Evolutionary conservation across 2,113 vertebrate species (phyloP), one percentile per base, ranked within the genome.

Genomic region (Plecotus auritus): DNA sequence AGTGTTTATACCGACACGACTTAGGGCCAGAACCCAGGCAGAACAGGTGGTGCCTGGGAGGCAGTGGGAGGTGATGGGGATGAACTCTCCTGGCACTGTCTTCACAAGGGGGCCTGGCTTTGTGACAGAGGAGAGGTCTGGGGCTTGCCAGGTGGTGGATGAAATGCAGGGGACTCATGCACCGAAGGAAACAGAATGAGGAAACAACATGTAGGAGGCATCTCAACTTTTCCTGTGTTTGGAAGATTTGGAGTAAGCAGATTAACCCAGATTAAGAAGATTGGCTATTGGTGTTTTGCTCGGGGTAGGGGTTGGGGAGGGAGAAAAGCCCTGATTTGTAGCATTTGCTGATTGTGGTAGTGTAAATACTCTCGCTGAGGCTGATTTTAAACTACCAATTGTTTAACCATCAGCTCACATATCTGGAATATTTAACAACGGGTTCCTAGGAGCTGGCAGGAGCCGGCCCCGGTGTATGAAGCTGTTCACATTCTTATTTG

Each of bases 11-110:
- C 70, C 7, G 17, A 8, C 18, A 56, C 18, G 20, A 9, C 85
- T 77, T 45, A 66, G 40, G 88, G 91, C 77, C 91, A 82, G 56
- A 77, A 47, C 73, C 66, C 1, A 4, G 35, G 73, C 61, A 23
- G 35, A 92, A 14, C 90, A 81, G 92, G 95, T 77, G 93, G 64
- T 32, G 23, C 6, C 17, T 67, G 78, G 86, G 76, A 56, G 32
- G n/a, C 9, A 45, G 30, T 7, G 13, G n/a, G 30, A 14, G 64
- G 66, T 5, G 22, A 12, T 11, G 28, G 32, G 64, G 54, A 32
- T 88, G 20, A 74, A 88, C 73, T 80, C 61, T 45, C 84, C 16
- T 17, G 35, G 5, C 14, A 14, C 45, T 26, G 14, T 67, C 61
- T 30, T 54, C 73, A 12, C 28, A 49, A 67, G 67, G 20, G n/a